Evolutionary conservation across 2,113 vertebrate species (phyloP), one percentile per base, ranked within the genome.

Genomic region (Mustelus asterias): DNA sequence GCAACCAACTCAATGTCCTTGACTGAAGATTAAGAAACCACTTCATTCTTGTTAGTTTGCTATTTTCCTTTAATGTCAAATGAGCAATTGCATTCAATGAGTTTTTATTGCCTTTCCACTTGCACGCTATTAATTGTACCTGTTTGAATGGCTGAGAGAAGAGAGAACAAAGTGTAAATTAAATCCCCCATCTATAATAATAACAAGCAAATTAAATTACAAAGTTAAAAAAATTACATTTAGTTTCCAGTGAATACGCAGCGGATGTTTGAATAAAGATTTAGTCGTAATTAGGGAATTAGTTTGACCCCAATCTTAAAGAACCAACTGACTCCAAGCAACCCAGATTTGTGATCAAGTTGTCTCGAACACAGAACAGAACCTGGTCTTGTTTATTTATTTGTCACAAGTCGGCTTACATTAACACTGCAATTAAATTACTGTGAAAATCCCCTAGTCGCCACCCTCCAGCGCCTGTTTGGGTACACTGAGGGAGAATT

Each of bases 11-110:
- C 18, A 65, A 65, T 92, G 48, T 24, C 88, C 88, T 90, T n/a
- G 89, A 65, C 89, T 37, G n/a, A 18, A 93, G 89, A 93, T 67
- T 93, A 65, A 93, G n/a, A 93, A 93, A 18, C 89, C 29, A 93
- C 14, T 67, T 93, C 58, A 93, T 93, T 93, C 89, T 65, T 9
- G 2, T n/a, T 93, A 93, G 58, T 93, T 22, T 67, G 60, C 60
- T 37, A 93, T 93, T 93, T 93, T 93, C 63, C 60, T 58, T 65
- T 22, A n/a, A 65, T 93, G 29, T 93, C 89, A 92, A 37, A 5
- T 37, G 33, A 65, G 16, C 37, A n/a, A 41, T 37, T 65, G 89
- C 18, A 10, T 60, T 93, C 63, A 65, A 93, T 24, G n/a, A 8
- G 7, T 37, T 93, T 65, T 93, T 93, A 37, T 65, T 93, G 60